These are phyloP conservation scores for Rhizoglyphus robini DNA, from an alignment of 1,140 invertebrate genomes.

Conservation along the genomic window DNA sequence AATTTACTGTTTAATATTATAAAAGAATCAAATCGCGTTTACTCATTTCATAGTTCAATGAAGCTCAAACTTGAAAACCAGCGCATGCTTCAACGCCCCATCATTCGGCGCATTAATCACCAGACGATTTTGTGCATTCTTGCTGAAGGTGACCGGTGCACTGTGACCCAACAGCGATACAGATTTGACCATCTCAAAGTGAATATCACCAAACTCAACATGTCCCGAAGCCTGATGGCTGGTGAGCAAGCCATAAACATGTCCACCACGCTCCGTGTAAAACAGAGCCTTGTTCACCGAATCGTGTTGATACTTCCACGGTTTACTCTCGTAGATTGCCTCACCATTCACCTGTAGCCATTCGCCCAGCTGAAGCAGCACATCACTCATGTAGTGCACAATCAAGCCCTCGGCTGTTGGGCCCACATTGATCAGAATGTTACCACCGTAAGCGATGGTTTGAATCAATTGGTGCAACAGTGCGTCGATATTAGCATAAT, in stretches of 20 bases:
- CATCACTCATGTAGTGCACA: constrained; percentile 71
- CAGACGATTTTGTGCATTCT: too few relatives aligned
- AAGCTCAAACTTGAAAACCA: too few relatives aligned
- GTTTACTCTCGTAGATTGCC: constrained; percentile 65
- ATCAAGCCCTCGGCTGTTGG: constrained; percentile 80
- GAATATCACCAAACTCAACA: constrained; percentile 16
- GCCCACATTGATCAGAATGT: constrained; percentile 75
- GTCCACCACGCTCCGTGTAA: constrained; percentile 42
- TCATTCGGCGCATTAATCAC: too few relatives aligned
- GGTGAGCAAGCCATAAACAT: constrained; percentile 69
- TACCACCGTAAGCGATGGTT: constrained; percentile 43
- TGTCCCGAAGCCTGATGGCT: constrained; percentile 43
- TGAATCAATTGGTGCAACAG: constrained; percentile 54
- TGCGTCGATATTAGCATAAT: constrained; percentile 57
- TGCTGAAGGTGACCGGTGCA: neutral
- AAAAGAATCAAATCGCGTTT: too few relatives aligned
- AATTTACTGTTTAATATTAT: too few relatives aligned
- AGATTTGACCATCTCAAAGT: neutral
- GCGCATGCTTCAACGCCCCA: too few relatives aligned
- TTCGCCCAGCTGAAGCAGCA: constrained; percentile 47
- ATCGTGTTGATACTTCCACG: constrained; percentile 71
- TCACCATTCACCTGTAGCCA: constrained; percentile 76
- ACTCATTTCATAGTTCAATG: too few relatives aligned
- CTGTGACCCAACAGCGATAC: neutral
- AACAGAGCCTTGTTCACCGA: constrained; percentile 47